Evolutionary conservation across 2,797 vertebrate genomes (phyloP).

Genomic region (Lagorchestes hirsutus): DNA sequence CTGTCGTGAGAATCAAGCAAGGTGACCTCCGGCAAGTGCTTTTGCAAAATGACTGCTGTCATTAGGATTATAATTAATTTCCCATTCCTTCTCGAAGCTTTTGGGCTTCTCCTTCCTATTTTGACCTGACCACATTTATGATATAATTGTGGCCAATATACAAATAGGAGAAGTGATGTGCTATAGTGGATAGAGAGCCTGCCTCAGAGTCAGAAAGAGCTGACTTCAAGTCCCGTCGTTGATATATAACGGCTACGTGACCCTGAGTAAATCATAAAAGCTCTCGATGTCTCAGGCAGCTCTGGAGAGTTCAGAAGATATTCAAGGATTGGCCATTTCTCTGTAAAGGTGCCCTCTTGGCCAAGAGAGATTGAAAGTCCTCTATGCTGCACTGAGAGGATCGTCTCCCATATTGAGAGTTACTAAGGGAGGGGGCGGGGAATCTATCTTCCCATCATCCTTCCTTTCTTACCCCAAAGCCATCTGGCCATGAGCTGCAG

Average conservation of each 20-base stretch:
- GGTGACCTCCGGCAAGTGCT: not conserved
- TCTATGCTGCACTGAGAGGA: not conserved
- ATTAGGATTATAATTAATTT: not conserved
- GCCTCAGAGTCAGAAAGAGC: not conserved
- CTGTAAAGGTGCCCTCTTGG: not conserved
- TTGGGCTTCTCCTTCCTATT: not conserved
- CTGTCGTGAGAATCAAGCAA: not conserved
- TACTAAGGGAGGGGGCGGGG: not conserved
- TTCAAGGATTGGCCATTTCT: not conserved
- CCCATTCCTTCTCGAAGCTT: not conserved
- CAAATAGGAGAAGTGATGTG: not conserved
- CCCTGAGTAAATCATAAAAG: not conserved
- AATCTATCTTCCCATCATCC: not conserved
- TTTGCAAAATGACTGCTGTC: not conserved
- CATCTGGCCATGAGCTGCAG: not conserved
- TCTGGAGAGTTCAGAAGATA: not conserved
- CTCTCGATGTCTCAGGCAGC: not conserved
- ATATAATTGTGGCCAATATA: not conserved
- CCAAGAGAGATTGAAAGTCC: not conserved
- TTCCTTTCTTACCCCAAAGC: not conserved
- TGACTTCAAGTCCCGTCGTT: not conserved
- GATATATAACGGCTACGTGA: not conserved
- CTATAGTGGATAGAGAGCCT: not conserved
- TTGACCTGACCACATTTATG: not conserved
- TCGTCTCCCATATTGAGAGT: not conserved